Evolutionary conservation across 2,113 vertebrate species (phyloP).

Genomic region (Lophochroa leadbeateri): DNA sequence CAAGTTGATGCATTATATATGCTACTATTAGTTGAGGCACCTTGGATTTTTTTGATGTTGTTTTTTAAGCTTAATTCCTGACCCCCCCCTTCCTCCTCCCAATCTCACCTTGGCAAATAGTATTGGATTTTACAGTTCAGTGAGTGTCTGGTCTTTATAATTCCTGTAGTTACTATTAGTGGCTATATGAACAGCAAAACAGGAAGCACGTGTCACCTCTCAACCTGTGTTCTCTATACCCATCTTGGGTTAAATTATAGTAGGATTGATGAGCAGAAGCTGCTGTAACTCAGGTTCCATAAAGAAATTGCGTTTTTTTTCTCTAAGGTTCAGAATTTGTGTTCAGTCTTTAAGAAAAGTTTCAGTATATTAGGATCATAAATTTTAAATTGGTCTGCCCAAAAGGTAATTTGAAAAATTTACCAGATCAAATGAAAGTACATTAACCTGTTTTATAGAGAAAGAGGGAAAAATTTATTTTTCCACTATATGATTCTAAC

Average conservation of each 20-base stretch:
- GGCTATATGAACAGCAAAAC: neutral
- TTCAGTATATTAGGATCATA: neutral
- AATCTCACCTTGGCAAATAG: neutral
- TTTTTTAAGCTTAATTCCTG: too few species aligned
- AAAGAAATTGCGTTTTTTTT: neutral
- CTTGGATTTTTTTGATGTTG: neutral
- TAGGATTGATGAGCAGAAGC: neutral
- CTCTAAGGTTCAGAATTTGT: neutral
- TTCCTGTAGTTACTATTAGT: constrained; percentile 6
- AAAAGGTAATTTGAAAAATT: neutral
- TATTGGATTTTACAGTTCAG: neutral
- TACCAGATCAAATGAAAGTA: neutral
- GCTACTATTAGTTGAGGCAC: neutral
- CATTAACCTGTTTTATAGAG: neutral
- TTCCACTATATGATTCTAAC: neutral
- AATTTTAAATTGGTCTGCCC: neutral
- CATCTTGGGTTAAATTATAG: neutral
- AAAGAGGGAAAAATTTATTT: neutral
- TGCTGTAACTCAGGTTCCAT: neutral
- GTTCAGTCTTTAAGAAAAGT: neutral
- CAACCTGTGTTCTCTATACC: neutral
- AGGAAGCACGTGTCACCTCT: neutral
- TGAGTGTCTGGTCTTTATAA: neutral
- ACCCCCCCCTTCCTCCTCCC: too few species aligned
- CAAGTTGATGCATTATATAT: neutral